These are phyloP conservation scores for human (Homo sapiens) DNA, from an alignment of 2,113 vertebrate genomes.

Conservation along the genomic window DNA sequence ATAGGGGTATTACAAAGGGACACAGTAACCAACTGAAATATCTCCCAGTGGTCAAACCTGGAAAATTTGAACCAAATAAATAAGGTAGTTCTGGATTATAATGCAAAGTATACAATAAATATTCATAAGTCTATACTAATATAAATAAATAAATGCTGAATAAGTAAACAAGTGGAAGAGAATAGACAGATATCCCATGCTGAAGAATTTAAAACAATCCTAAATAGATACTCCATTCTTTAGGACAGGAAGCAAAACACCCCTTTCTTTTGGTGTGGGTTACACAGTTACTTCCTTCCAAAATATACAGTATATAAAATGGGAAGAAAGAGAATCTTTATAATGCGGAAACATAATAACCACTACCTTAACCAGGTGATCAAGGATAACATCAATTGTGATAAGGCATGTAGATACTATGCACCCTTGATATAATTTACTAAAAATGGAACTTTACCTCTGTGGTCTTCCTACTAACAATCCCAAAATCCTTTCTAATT, in stretches of 20 bases:
- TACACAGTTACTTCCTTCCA: background rate
- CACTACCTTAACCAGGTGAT: background rate
- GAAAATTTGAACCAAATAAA: background rate
- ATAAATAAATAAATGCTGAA: background rate
- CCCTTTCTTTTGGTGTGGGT: background rate
- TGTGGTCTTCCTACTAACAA: background rate
- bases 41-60: background rate
- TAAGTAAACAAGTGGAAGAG: background rate
- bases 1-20: accelerated
- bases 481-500: background rate
- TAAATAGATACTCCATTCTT: background rate
- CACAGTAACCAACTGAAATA: background rate
- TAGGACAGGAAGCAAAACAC: background rate
- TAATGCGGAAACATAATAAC: background rate
- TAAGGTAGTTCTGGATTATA: background rate
- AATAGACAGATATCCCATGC: background rate
- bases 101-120: background rate
- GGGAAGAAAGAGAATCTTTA: background rate
- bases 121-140: background rate
- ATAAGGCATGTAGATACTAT: background rate
- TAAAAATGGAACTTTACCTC: background rate
- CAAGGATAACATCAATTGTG: background rate
- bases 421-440: background rate
- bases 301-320: background rate
- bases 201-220: background rate